Conservation (phyloP, 2,797 vertebrate genomes). For the Babyrousa celebensis region DNA sequence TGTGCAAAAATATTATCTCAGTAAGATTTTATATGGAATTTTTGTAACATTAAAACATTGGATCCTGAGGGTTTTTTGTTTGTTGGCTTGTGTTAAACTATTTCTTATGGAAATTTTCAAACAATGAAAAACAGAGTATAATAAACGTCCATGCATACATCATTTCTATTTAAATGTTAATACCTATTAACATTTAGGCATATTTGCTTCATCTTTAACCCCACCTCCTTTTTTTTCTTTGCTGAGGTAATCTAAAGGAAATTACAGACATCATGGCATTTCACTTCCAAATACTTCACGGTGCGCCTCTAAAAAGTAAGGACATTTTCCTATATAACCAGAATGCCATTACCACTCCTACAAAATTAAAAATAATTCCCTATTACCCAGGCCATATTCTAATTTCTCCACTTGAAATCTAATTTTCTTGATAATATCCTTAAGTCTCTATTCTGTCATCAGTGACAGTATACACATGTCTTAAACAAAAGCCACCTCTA, state of each 20-base stretch:
- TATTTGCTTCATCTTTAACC: background rate
- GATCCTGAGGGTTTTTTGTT: background rate
- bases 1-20: background rate
- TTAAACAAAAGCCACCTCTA: conserved; percentile 27
- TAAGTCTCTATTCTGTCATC: conserved; percentile 17
- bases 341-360: background rate
- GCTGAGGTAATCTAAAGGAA: conserved; percentile 19
- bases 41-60: conserved; percentile 29
- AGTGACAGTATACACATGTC: background rate
- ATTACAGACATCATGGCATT: conserved; percentile 4
- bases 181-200: conserved; percentile 28
- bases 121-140: background rate
- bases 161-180: conserved; percentile 4
- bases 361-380: conserved; percentile 43
- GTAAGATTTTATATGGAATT: conserved; percentile 4
- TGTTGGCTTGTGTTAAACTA: background rate
- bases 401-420: conserved; percentile 23
- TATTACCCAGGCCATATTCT: background rate
- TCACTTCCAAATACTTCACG: conserved; percentile 39
- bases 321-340: conserved; percentile 6
- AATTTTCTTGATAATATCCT: conserved; percentile 45
- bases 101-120: conserved; percentile 34
- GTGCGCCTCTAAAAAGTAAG: conserved; percentile 32
- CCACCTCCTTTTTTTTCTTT: background rate
- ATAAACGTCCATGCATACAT: background rate